A percentile compares a stretch with the other conserved stretches of the same genome.
phyloP scores from a whole-genome alignment of 2,113 vertebrate genomes.

The Indri indri region DNA sequence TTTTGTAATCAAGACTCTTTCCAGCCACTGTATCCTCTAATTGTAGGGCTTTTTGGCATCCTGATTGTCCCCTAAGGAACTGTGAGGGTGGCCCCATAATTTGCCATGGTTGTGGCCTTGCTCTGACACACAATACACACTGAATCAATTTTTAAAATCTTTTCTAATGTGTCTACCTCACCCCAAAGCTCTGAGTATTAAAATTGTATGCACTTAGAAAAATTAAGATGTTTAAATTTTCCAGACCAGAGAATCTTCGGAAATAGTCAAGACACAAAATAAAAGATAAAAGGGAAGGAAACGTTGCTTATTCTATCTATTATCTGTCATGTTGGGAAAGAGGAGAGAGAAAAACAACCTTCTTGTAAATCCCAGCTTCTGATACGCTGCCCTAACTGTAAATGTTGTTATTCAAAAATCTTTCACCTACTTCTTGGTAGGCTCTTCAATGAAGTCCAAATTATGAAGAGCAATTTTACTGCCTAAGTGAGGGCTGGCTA shows the following conservation, averaged over 20 bases:
- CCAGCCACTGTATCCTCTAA: not conserved
- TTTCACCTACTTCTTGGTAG: not conserved
- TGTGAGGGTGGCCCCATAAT: not conserved
- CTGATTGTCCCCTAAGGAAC: not conserved
- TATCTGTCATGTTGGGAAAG: not conserved
- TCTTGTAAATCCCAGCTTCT: not conserved
- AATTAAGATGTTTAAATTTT: slow-evolving; percentile 5
- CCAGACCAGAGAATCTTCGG: not conserved
- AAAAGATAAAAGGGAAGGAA: not conserved
- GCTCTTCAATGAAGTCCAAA: not conserved
- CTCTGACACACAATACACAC: not conserved
- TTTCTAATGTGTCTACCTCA: slow-evolving; percentile 21
- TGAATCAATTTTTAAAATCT: not conserved
- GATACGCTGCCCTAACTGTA: not conserved
- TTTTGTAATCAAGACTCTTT: not conserved
- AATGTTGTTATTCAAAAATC: not conserved
- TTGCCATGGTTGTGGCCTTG: not conserved
- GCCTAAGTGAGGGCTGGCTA: not conserved
- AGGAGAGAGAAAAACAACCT: not conserved
- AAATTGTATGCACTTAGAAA: not conserved
- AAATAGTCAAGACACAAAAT: not conserved
- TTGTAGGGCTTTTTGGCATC: not conserved
- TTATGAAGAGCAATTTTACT: not conserved
- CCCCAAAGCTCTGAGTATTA: not conserved
- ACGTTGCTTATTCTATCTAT: not conserved